Base-by-base conservation (phyloP, 2,888 invertebrate species). In the Himalopsyche anomala region DNA sequence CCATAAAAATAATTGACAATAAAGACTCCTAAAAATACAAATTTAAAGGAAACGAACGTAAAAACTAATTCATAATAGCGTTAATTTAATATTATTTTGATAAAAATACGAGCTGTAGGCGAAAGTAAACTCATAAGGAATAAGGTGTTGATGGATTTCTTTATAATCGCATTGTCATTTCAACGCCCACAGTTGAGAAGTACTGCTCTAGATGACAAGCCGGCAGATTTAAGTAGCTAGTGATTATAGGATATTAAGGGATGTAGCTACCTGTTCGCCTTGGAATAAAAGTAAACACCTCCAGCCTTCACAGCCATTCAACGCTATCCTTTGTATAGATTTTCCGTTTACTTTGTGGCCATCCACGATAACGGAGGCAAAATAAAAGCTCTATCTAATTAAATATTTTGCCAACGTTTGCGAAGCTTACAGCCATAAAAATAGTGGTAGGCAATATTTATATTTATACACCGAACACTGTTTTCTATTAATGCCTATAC, bases 91-190 rank as follows among this genome's bases (percentile, higher is more conserved):
- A 15, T 15, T 11, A 51, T 0, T 51, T 8, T 8, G 2, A 45
- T 11, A 45, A 51, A 15, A 51, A 15, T 2, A 51, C 15, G 51
- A 15, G 15, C 3, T 15, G 4, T 51, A 15, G 51, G 4, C 0
- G 15, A 51, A 51, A 51, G 15, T 12, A 51, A 51, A 51, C 51
- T 51, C 4, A 51, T 15, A 51, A 51, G 4, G 15, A 51, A 45
- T 4, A 15, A 51, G 15, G 15, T 51, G 51, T 28, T 62, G 11
- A 62, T 62, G 28, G 62, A 62, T 19, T 62, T n/a, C 19, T 62
- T 62, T 62, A 19, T 83, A 83, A 83, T 83, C n/a, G 62, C 83
- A 83, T 62, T 62, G 9, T 62, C 62, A 9, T 11, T 28, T 62
- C 28, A 8, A 62, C 28, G 28, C 51, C 45, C 28, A 62, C 28